Evolutionary conservation across 2,888 invertebrate genomes (phyloP).

Genomic region (Nebria brevicollis): DNA sequence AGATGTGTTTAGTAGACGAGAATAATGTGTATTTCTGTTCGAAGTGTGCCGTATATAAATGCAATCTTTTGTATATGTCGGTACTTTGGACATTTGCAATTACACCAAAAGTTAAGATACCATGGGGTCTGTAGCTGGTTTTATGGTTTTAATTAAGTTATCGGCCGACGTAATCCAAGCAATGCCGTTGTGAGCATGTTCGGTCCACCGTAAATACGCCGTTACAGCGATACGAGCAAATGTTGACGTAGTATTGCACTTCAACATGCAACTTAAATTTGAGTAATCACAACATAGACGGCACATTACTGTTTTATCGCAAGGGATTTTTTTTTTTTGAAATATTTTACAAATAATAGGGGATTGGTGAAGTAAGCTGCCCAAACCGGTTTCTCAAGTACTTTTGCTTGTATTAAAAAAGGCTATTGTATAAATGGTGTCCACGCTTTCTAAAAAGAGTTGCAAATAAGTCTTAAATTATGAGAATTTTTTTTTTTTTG

Average conservation of each 20-base stretch:
- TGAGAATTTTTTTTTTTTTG: not conserved
- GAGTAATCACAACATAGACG: not conserved
- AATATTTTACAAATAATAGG: not conserved
- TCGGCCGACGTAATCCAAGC: not conserved
- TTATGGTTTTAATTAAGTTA: not conserved
- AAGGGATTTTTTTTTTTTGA: not conserved
- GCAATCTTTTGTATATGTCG: not conserved
- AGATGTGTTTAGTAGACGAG: too few species aligned
- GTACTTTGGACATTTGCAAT: not conserved
- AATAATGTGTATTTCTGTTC: too few species aligned
- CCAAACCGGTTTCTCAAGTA: too few species aligned
- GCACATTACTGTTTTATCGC: not conserved
- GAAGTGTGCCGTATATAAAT: not conserved
- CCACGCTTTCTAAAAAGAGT: not conserved
- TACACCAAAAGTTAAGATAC: not conserved
- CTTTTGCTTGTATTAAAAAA: not conserved
- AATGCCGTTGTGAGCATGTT: not conserved
- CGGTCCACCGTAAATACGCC: not conserved
- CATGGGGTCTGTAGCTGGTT: not conserved
- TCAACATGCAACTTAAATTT: constrained; percentile 1
- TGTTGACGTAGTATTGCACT: not conserved
- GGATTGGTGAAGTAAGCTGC: not conserved
- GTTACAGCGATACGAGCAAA: not conserved
- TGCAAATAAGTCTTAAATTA: constrained; percentile 1
- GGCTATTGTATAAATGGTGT: not conserved